Percentiles rank a stretch among this genome's conserved stretches.
Evolutionary conservation across 30 jellyfish, hydroid and myxozoan genomes (phyloP).

Genomic region (Rhopilema esculentum): DNA sequence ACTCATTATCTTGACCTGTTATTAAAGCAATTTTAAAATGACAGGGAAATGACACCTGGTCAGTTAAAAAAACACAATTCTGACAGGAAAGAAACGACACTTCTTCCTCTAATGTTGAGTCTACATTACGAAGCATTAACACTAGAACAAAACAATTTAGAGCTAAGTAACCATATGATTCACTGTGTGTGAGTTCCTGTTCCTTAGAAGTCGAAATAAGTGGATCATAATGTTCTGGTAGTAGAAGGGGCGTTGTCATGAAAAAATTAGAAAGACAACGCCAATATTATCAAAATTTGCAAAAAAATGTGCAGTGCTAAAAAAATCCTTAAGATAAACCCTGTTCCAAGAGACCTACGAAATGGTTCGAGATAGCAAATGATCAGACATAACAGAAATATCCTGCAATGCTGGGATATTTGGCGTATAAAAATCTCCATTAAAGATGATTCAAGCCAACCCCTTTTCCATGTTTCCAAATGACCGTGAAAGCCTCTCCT

Average conservation of each 20-base stretch:
- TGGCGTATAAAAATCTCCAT: neutral
- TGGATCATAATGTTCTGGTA: slow-evolving; percentile 23
- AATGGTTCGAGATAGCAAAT: too few species aligned
- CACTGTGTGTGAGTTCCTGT: slow-evolving; percentile 34
- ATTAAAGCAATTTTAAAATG: slow-evolving; percentile 31
- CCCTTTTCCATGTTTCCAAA: too few species aligned
- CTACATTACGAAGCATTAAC: slow-evolving; percentile 43
- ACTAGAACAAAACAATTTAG: slow-evolving; percentile 19
- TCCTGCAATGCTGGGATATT: neutral
- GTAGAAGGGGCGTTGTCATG: slow-evolving; percentile 34
- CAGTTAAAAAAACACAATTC: slow-evolving; percentile 39
- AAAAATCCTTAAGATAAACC: too few species aligned
- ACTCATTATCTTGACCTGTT: slow-evolving; percentile 37
- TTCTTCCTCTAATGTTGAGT: slow-evolving; percentile 39
- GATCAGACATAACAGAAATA: too few species aligned
- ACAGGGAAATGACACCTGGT: slow-evolving; percentile 41
- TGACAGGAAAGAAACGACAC: slow-evolving; percentile 38
- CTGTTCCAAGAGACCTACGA: too few species aligned
- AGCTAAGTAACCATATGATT: slow-evolving; percentile 34
- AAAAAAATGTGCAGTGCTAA: too few species aligned
- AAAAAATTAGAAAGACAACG: neutral
- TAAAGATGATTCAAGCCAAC: too few species aligned
- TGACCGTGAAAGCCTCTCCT: too few species aligned
- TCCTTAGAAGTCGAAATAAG: slow-evolving; percentile 33
- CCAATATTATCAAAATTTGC: too few species aligned